Percentiles rank a stretch among this genome's conserved stretches.
Evolutionary conservation across 2,797 vertebrate genomes (phyloP).

Genomic region (Lepidocolaptes lacrymiger): DNA sequence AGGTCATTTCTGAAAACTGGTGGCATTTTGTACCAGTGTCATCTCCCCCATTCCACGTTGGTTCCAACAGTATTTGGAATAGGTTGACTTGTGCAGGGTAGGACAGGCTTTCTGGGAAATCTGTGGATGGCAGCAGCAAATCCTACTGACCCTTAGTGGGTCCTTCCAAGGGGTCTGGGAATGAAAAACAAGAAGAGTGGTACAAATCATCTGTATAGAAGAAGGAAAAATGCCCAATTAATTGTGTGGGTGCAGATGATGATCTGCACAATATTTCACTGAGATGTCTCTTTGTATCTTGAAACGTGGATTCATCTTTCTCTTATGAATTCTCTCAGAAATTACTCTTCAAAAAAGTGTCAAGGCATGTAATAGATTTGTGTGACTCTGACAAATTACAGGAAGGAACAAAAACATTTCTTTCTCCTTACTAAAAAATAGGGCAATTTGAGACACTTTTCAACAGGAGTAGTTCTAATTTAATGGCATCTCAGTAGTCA

Average conservation of each 20-base stretch:
- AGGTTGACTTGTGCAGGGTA: neutral
- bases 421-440: conserved; percentile 23
- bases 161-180: neutral
- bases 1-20: neutral
- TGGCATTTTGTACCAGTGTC: neutral
- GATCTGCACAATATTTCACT: neutral
- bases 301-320: neutral
- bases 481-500: conserved; percentile 19
- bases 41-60: neutral
- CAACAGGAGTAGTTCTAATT: neutral
- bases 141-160: neutral
- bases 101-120: neutral
- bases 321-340: conserved; percentile 30
- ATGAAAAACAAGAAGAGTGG: neutral
- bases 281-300: neutral
- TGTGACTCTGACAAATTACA: conserved; percentile 57
- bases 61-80: rapidly evolving
- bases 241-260: neutral
- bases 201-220: neutral
- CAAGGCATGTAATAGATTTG: conserved; percentile 37
- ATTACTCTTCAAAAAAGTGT: conserved; percentile 51
- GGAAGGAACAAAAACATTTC: conserved; percentile 36
- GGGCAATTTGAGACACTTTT: conserved; percentile 29
- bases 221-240: neutral
- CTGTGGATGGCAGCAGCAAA: neutral